phyloP scores from a whole-genome alignment of 2,113 vertebrate genomes.

The Ptychochromis oligacanthus region DNA sequence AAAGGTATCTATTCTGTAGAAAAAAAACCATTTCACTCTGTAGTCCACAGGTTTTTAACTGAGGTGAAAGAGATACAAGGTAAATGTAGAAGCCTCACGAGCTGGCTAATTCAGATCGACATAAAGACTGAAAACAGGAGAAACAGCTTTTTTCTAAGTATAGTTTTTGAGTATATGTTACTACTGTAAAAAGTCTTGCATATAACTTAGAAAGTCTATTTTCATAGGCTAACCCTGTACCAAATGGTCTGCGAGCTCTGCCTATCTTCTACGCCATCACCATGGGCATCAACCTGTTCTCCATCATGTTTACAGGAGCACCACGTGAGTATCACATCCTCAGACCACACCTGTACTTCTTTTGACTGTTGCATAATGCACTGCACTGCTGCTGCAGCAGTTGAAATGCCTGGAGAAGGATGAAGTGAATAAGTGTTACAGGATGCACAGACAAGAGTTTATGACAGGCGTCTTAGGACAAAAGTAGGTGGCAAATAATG shows the following conservation, averaged over 20 bases:
- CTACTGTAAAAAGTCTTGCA: background rate
- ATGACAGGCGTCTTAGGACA: background rate
- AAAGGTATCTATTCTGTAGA: background rate
- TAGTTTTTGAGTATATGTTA: background rate
- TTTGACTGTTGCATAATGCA: background rate
- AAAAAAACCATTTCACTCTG: too few relatives aligned
- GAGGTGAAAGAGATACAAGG: background rate
- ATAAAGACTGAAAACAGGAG: too few relatives aligned
- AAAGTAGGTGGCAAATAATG: conserved; percentile 5
- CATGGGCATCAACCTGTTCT: conserved; percentile 93
- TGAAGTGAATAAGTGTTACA: conserved; percentile 34
- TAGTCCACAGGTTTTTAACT: background rate
- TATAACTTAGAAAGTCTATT: background rate
- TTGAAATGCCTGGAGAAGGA: conserved; percentile 5
- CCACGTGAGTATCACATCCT: conserved; percentile 85
- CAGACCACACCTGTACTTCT: background rate
- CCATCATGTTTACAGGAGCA: conserved; percentile 93
- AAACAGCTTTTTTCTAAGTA: background rate
- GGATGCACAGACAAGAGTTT: conserved; percentile 11
- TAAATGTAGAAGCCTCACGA: background rate
- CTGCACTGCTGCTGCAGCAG: conserved; percentile 16
- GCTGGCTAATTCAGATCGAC: too few relatives aligned
- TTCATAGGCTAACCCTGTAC: conserved; percentile 87
- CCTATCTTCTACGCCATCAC: conserved; percentile 94
- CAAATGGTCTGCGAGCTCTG: conserved; percentile 90